These are phyloP conservation scores for Argopecten irradians DNA, from an alignment of 1,140 invertebrate species.

Conservation along the genomic window DNA sequence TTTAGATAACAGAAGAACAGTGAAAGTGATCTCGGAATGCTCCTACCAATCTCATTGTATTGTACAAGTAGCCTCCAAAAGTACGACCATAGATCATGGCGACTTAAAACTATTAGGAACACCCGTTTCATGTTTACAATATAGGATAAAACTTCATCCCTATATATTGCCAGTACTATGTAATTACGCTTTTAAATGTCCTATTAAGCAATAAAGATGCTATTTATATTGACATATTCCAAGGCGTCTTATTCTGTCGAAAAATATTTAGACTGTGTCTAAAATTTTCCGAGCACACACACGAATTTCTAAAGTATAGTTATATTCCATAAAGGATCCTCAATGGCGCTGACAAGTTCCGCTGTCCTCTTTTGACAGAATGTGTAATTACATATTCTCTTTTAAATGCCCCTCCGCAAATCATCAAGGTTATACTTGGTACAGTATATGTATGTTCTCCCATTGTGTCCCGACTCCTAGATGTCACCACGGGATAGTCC, in stretches of 20 bases:
- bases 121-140: neutral
- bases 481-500: neutral
- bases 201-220: constrained; percentile 17
- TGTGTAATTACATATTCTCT: neutral
- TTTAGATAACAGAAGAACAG: neutral
- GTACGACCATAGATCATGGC: neutral
- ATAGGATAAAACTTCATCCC: neutral
- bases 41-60: neutral
- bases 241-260: neutral
- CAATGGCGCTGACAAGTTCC: neutral
- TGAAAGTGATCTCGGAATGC: neutral
- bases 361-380: neutral
- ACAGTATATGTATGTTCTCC: neutral
- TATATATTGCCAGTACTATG: neutral
- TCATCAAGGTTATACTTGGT: neutral
- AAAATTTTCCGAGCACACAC: neutral
- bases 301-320: neutral
- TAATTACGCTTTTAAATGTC: constrained; percentile 11
- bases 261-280: neutral
- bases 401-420: neutral
- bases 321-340: neutral
- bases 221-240: neutral
- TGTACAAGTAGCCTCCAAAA: neutral
- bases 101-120: neutral
- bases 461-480: neutral